phyloP scores from a whole-genome alignment of 2,113 vertebrate genomes.

The Okapia johnstoni region DNA sequence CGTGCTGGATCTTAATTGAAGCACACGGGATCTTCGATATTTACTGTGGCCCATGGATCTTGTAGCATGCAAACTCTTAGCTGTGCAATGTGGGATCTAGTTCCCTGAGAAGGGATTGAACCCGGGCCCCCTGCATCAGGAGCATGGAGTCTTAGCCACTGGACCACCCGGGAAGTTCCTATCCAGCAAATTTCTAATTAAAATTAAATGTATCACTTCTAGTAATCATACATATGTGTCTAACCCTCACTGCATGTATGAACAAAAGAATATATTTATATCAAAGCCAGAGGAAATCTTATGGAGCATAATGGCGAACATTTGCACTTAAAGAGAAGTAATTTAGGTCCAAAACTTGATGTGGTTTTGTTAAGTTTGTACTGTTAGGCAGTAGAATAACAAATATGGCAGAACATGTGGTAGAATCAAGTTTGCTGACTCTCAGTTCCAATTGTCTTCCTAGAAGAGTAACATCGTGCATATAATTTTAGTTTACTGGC shows the following conservation, averaged over 20 bases:
- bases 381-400: background rate
- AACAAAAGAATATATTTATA: background rate
- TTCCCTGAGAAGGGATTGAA: background rate
- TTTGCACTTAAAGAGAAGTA: background rate
- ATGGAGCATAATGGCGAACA: background rate
- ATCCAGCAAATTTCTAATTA: background rate
- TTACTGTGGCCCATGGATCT: background rate
- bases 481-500: background rate
- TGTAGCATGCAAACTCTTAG: background rate
- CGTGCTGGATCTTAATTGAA: background rate
- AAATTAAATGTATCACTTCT: background rate
- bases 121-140: rapidly evolving
- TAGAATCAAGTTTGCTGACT: background rate
- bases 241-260: background rate
- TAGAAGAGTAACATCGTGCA: background rate
- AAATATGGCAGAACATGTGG: background rate
- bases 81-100: background rate
- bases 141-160: background rate
- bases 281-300: background rate
- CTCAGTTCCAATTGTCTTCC: background rate
- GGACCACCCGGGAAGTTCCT: background rate
- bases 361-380: background rate
- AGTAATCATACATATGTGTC: background rate
- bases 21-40: background rate
- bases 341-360: background rate